Base-by-base conservation (phyloP, 2,113 vertebrate species). In the Prietella phreatophila region DNA sequence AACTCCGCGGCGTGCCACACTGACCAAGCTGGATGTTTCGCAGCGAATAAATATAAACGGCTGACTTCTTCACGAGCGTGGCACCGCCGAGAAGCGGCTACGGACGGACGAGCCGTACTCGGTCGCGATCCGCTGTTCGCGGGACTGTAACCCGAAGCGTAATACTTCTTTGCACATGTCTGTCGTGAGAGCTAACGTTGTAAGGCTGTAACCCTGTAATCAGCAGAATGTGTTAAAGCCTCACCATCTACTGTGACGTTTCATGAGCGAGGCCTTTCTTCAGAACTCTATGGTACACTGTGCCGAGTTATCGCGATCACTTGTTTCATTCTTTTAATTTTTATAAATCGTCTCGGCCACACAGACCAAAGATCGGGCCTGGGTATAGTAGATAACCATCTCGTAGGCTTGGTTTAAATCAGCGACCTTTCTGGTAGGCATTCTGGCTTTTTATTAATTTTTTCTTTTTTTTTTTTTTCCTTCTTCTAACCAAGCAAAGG, bases 361-460 rank as follows among this genome's bases (percentile, higher is more conserved):
- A 85, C 85, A 92, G 88, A 90, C 91, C 91, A 92, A 90, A 89
- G 91, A 90, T 84, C 36, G 84, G 85, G 86, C 88, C 82, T 79
- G 86, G 76, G 83, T 89, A 89, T 88, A 86, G 86, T 88, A 86
- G 86, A 88, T 82, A 86, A 90, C 85, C 78, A 53, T 92, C 85
- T 91, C 87, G 86, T 91, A 89, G 89, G 82, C 89, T 91, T 39
- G 65, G 89, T 88, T 86, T 78, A 91, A 82, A 85, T 76, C 83
- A 85, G 82, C 61, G 30, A 83, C 58, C 39, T 86, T 63, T 63
- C n/a, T 42, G 63, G 42, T 67, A 83, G 19, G 6, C 20, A 0
- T n/a, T 50, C 25, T 79, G 13, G n/a, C 47, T 33, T n/a, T n/a
- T n/a, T n/a, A n/a, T n/a, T n/a, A n/a, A n/a, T 53, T 83, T 85